Evolutionary conservation across 2,113 vertebrate species (phyloP), one percentile per base, ranked within the genome.

Genomic region (Junco hyemalis): DNA sequence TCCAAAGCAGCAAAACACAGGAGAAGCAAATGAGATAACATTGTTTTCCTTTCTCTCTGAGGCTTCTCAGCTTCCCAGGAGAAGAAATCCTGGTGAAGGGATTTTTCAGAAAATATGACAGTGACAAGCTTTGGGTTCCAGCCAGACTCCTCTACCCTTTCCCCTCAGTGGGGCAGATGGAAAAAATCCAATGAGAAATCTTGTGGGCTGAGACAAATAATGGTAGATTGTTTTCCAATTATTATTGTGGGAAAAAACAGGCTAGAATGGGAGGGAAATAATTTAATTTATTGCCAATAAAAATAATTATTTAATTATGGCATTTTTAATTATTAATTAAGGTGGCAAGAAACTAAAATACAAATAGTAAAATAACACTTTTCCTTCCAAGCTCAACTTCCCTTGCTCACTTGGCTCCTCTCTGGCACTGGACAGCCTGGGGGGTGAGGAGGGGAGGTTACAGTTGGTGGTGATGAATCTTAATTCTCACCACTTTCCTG

Each of bases 221-320:
- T 42, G 5, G 15, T 17, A 83, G 5, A 50, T 14, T 44, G 2
- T 7, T 73, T 78, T 56, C 23, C 7, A 45, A 0, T 33, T 81
- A 5, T 6, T 16, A 35, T 28, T 0, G 0, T 38, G 51, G 22
- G 9, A 50, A 65, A 69, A 73, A 66, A 1, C 7, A 51, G 14
- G 1, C 15, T 65, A 64, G 16, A 74, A 25, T 31, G 8, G 15
- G 9, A 5, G 4, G 4, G 12, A 29, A 72, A 77, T 11, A 11
- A 76, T 68, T 61, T 38, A n/a, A 71, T 31, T 59, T 56, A n/a
- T 47, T 69, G 9, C 0, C 29, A 74, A 11, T 13, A 4, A 60
- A 84, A 83, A 23, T 4, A 81, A 45, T 20, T 53, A 35, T 38
- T 57, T 71, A n/a, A 38, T 51, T 28, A 42, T 11, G 1, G 11